Base-by-base conservation (phyloP, 1,140 invertebrate species). In the Chionoecetes opilio region DNA sequence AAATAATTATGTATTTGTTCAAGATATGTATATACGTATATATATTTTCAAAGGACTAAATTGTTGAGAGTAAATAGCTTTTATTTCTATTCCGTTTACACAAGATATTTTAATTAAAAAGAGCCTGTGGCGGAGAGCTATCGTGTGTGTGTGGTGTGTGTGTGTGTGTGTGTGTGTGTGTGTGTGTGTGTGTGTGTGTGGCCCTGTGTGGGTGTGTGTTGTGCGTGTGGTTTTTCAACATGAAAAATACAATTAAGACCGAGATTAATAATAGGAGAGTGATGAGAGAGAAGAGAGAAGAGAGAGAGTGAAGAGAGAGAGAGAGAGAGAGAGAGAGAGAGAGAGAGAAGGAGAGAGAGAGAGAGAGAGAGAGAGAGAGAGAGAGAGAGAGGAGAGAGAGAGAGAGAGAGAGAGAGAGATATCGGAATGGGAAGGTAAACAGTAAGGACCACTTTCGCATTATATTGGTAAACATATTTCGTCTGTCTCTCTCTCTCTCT, bases 41-140 rank as follows among this genome's bases (percentile, higher is more conserved):
- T n/a, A 75, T n/a, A 75, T 75, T n/a, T n/a, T 75, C 63, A 75
- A 75, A 75, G 63, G 63, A n/a, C 63, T 5, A 75, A 75, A 75
- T 75, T n/a, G 63, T n/a, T 17, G 21, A 5, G 63, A 75, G 21
- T 75, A 75, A 75, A 75, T 75, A 75, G 63, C 63, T 75, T 75
- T 75, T 75, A 75, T 75, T 75, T 75, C 63, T 75, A 75, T 75
- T 75, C 63, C 63, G 63, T 75, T 75, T 75, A 75, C 63, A 75
- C 63, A 75, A 75, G 63, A 75, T n/a, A 75, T 75, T 75, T 75
- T 75, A 75, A 75, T 75, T 75, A 75, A 75, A 75, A 75, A 75
- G 63, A 75, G 63, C 63, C 63, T 75, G 63, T 75, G 63, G 63
- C 21, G 63, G 63, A 75, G n/a, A 75, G 63, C 63, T 75, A 26